Evolutionary conservation across 2,888 invertebrate species (phyloP), one percentile per base, ranked within the genome.

Genomic region (Ypsolopha sequella): DNA sequence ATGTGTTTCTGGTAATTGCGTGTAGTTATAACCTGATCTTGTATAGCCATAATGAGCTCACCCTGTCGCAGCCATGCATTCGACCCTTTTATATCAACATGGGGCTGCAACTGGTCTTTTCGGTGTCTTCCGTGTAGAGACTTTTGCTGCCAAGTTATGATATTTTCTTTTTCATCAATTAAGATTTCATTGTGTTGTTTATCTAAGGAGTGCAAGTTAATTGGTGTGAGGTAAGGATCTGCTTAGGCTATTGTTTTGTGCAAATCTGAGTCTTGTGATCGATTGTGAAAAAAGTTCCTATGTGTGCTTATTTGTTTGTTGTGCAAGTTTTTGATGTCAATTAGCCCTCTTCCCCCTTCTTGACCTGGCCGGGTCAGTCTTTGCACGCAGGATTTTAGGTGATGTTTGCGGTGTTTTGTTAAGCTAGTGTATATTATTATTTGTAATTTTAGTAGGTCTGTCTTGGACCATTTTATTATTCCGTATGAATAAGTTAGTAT

Each of bases 401-500:
- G 58, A n/a, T 61, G 60, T 52, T 57, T 59, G 33, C 58, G 48
- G 34, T 55, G 36, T 36, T 48, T 51, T 1, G 59, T 60, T 11
- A 58, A 8, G 0, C 9, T 10, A 1, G 56, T 55, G 13, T 57
- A 55, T 0, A 59, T 55, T 0, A 6, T 50, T 1, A 56, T 54
- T 49, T 61, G 58, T 1, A 58, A 36, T 33, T 44, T 52, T 48
- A 51, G 51, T 7, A 58, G 33, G 7, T 60, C 57, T 7, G 53
- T 50, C 48, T 58, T 36, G 1, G 55, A 48, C 59, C 61, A 59
- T 7, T 51, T 49, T 11, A 60, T 59, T 2, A 59, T 53, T 3
- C 60, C 58, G 35, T 59, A 61, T 6, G 61, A 61, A 38, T 61
- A 61, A 0, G 60, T 61, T 0, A 60, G 54, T 1, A 55, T 52